Base-by-base conservation (phyloP, 2,888 invertebrate species). In the Lomographa bimaculata region DNA sequence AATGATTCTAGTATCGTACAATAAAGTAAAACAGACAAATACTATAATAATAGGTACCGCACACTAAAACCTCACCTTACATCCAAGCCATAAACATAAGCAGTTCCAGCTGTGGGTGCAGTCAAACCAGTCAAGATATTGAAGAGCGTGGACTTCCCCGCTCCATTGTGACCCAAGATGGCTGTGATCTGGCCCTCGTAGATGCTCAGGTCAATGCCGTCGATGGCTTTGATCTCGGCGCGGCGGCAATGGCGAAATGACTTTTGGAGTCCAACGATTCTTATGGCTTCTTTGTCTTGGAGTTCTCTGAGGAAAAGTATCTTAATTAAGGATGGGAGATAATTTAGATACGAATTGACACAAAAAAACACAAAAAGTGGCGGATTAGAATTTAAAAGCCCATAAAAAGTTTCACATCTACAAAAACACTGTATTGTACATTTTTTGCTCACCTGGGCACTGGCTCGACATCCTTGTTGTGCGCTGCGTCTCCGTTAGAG, bases 121-220 rank as follows among this genome's bases (percentile, higher is more conserved):
- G 94, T 94, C n/a, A 95, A 71, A 0, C 97, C 96, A 1, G 96
- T 95, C 7, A 97, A 78, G 52, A 97, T 96, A 60, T 96, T 96
- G 69, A 97, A 94, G 4, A 96, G 83, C 0, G 96, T 96, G 0
- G 96, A 96, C 77, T 97, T 96, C 2, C 96, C 96, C 18, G 96
- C 96, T 0, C 96, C 96, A 64, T 96, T 96, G 61, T 96, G 96
- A 0, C 96, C 96, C 43, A 96, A 79, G 9, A 96, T 93, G 0
- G 96, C 96, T 0, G 96, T 96, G 46, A 96, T 96, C 76, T 96
- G 96, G 0, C 90, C 95, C 70, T 96, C 95, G 79, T 96, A 96
- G 48, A 96, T 94, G 38, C 94, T 94, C 39, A 96, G 77, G 69
- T 94, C 94, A 17, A 96, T 93, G 1, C 94, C 94, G 55, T 95